Evolutionary conservation across 2,888 invertebrate genomes (phyloP), one percentile per base, ranked within the genome.

Genomic region (Gisinianus flammeolus): DNA sequence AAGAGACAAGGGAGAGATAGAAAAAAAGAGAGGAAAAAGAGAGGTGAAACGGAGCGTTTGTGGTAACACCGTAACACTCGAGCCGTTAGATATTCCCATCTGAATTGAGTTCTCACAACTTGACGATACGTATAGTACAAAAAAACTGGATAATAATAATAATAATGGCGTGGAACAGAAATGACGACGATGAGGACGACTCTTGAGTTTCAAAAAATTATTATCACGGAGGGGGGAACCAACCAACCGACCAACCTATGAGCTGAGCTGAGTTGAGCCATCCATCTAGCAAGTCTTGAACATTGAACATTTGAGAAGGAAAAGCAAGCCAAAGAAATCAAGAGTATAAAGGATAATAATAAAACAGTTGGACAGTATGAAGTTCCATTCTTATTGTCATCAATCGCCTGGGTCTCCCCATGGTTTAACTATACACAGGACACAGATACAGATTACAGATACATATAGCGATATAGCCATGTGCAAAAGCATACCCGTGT

Each of bases 61-160:
- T 62, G 81, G 76, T 79, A 81, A 81, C 81, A 81, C 81, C 79
- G 76, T 79, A 81, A 81, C 81, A 81, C 81, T 81, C 79, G 77
- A 81, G 81, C 79, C 81, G 81, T 81, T 81, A 79, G 79, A 81
- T 81, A 80, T 81, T 35, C 19, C 56, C 35, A 35, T 35, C 35
- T 35, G 35, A n/a, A n/a, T n/a, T n/a, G n/a, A n/a, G n/a, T n/a
- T n/a, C n/a, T n/a, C n/a, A n/a, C n/a, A n/a, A n/a, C n/a, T n/a
- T n/a, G n/a, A n/a, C n/a, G n/a, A n/a, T n/a, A n/a, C n/a, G n/a
- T n/a, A n/a, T n/a, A n/a, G n/a, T n/a, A n/a, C n/a, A n/a, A n/a
- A n/a, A n/a, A n/a, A n/a, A n/a, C n/a, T n/a, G n/a, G 52, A 35
- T 22, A 31, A 67, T 67, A 31, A 67, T 16, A 33, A 28, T 58